Conservation (phyloP, 2,113 vertebrate species). For the Peromyscus polionotus region DNA sequence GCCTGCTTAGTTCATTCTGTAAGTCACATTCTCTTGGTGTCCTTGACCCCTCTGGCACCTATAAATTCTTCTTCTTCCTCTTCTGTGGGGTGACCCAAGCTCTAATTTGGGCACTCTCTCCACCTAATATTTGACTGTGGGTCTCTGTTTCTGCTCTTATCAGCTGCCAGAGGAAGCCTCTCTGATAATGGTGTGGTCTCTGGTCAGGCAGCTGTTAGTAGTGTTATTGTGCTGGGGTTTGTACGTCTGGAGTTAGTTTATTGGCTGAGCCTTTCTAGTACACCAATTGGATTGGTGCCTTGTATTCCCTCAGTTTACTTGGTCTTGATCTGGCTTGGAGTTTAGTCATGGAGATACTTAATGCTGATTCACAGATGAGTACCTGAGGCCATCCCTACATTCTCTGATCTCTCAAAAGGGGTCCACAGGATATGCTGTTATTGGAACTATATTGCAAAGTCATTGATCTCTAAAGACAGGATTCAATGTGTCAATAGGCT, state of each 20-base stretch:
- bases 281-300: background rate
- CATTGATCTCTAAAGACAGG: background rate
- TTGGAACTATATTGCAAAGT: background rate
- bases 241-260: background rate
- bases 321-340: background rate
- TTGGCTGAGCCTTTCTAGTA: background rate
- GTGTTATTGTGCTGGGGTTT: background rate
- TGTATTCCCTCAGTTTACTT: background rate
- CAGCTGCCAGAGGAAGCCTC: background rate
- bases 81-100: background rate
- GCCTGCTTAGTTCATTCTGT: background rate
- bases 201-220: background rate
- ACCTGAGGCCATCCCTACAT: background rate
- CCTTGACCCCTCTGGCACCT: background rate
- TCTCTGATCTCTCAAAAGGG: background rate
- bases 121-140: background rate
- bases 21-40: background rate
- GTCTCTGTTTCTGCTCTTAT: background rate
- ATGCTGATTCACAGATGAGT: background rate
- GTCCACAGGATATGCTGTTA: background rate
- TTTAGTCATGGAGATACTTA: background rate
- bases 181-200: background rate
- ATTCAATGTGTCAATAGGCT: background rate
- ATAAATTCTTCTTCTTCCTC: background rate
- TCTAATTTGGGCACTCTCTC: background rate